Evolutionary conservation across 2,113 vertebrate genomes (phyloP), one percentile per base, ranked within the genome.

Genomic region (Cranoglanis bouderius): DNA sequence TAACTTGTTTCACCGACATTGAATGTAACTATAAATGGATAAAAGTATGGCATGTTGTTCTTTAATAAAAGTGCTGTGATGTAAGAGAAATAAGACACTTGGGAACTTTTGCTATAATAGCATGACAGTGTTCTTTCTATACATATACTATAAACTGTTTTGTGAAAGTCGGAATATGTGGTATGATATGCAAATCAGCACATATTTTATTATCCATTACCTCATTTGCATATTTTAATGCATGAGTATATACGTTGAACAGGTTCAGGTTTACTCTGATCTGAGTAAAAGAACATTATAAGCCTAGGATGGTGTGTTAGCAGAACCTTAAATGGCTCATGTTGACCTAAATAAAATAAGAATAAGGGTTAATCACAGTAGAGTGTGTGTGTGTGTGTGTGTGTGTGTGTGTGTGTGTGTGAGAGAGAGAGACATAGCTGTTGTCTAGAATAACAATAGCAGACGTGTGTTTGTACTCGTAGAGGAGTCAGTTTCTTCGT

Each of bases 361-460:
- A 49, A 51, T 19, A 26, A 75, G 53, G 70, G 49, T 85, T 72
- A 84, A 87, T 72, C 70, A 53, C 59, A 81, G 80, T 43, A 70
- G 35, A 26, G 53, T 24, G 49, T 81, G 49, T 55, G 49, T 18
- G 78, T 8, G 7, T 9, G 78, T 12, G n/a, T 21, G 49, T 19
- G 14, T n/a, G 77, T 70, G 89, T 1, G 26, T 10, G 53, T 35
- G 49, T 81, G 8, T 9, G 78, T 12, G n/a, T 21, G 46, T 16
- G 77, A 3, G 8, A 4, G 78, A 5, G 18, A 12, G 57, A 29
- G 24, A 63, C 49, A 38, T 59, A 40, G 6, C 35, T 3, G 29
- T 65, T 67, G 46, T 84, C 85, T 63, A 75, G 53, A 85, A 82
- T 55, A 77, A 46, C 51, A 29, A 77, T 49, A 77, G 85, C 74